phyloP scores from a whole-genome alignment of 2,797 vertebrate species.

The Arnoldichthys spilopterus region DNA sequence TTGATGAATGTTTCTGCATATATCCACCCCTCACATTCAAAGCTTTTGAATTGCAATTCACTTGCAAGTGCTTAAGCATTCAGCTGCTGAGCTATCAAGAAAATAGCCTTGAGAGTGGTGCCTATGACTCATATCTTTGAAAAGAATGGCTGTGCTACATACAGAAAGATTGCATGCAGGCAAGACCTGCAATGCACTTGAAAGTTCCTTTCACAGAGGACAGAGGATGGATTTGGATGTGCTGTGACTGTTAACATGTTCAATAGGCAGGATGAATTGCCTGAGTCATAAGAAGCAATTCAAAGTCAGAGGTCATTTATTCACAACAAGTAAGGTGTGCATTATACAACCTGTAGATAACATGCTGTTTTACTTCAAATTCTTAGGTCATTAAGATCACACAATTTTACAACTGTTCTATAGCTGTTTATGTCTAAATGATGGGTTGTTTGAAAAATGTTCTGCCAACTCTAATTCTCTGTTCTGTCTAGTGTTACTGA shows the following conservation, averaged over 20 bases:
- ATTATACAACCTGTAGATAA: not conserved
- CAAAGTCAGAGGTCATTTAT: not conserved
- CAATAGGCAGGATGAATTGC: not conserved
- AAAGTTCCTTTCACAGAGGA: conserved; percentile 11
- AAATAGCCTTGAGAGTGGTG: conserved; percentile 15
- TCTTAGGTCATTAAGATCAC: not conserved
- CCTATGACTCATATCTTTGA: conserved; percentile 24
- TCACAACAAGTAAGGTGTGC: not conserved
- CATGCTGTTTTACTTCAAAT: conserved; percentile 12
- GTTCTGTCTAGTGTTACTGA: not conserved
- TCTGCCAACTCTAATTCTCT: not conserved
- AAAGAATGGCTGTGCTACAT: not conserved
- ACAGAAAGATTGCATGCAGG: not conserved
- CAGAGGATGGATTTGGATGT: not conserved
- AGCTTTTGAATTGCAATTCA: not conserved
- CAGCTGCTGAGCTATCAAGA: not conserved
- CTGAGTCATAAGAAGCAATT: not conserved
- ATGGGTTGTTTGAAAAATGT: not conserved
- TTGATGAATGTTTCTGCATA: conserved; percentile 3
- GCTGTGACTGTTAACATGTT: not conserved
- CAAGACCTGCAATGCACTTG: not conserved
- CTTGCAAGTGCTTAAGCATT: not conserved
- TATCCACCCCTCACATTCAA: not conserved
- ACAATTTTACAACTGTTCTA: not conserved
- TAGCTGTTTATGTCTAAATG: not conserved